Evolutionary conservation across 1,140 invertebrate species (phyloP).

Genomic region (Drosophila grimshawi): DNA sequence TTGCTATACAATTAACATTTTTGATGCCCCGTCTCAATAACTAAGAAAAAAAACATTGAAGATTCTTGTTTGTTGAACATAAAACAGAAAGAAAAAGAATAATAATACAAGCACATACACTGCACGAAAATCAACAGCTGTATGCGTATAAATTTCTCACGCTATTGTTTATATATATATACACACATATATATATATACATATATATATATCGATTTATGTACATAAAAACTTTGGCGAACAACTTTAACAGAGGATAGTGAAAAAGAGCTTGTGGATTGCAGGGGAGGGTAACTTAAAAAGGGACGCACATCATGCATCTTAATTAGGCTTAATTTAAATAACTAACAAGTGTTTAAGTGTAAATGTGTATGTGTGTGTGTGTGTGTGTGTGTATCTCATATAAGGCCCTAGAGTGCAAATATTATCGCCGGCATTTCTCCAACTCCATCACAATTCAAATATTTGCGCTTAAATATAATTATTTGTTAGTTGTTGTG

Average conservation of each 20-base stretch:
- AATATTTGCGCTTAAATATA: constrained; percentile 79
- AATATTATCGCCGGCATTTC: constrained; percentile 69
- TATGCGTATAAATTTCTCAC: constrained; percentile 30
- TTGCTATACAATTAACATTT: constrained; percentile 71
- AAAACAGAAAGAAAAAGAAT: constrained; percentile 43
- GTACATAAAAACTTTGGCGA: constrained; percentile 63
- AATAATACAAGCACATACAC: constrained; percentile 61
- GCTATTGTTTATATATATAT: constrained; percentile 2
- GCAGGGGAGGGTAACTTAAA: constrained; percentile 44
- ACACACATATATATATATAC: too few relatives aligned
- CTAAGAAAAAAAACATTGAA: constrained; percentile 53
- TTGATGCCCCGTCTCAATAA: constrained; percentile 68
- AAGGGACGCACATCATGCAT: constrained; percentile 34
- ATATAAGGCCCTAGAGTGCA: constrained; percentile 82
- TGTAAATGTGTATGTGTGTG: constrained; percentile 45
- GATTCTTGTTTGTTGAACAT: constrained; percentile 46
- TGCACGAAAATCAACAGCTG: constrained; percentile 12
- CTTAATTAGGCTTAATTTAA: constrained; percentile 59
- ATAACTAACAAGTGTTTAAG: constrained; percentile 73
- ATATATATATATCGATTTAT: constrained; percentile 24
- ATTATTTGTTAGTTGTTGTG: constrained; percentile 33
- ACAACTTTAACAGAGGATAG: constrained; percentile 71
- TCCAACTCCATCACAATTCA: constrained; percentile 65
- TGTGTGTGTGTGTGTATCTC: constrained; percentile 65
- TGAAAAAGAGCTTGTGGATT: constrained; percentile 14